Evolutionary conservation across 1,140 invertebrate species (phyloP), one percentile per base, ranked within the genome.

Genomic region (Matsumurasca onukii): DNA sequence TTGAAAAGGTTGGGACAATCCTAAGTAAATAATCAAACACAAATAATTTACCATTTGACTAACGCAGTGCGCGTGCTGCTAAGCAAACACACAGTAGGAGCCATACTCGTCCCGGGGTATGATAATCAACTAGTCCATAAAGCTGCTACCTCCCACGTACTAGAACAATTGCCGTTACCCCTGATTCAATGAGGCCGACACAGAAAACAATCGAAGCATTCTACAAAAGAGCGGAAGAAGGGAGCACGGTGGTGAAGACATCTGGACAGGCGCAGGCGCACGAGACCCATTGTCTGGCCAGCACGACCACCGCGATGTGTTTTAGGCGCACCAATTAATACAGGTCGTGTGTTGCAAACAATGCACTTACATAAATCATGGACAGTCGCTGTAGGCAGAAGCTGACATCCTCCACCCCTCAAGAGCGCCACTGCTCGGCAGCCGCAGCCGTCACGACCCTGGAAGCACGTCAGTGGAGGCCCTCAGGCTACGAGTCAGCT

Each of bases 301-400:
- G 22, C 55, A 59, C 55, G 55, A 59, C 55, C 55, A 59, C 55
- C 55, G 55, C 25, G 55, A 5, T 59, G 25, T 59, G 55, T 59
- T 59, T 59, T 59, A 59, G 55, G 25, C 55, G 55, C 55, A 59
- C 55, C 55, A 59, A 59, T 59, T 59, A 59, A 59, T 59, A 59
- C 55, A 59, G 55, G 24, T 59, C 55, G 55, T 59, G 55, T 59
- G 55, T 59, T 59, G 55, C 55, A 59, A 27, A 59, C 55, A 59
- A 59, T 59, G 25, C 55, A 59, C 55, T 59, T 59, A 59, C 55
- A 59, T 59, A 59, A 59, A 59, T 59, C 55, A 59, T 27, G 15
- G 55, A n/a, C 17, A 59, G 25, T 59, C 55, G 25, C 55, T 59
- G 24, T 29, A 24, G 55, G 55, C 55, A 22, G 25, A 27, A 29